These are phyloP conservation scores for Leptogaster cylindrica DNA, from an alignment of 2,888 invertebrate species.

Conservation along the genomic window DNA sequence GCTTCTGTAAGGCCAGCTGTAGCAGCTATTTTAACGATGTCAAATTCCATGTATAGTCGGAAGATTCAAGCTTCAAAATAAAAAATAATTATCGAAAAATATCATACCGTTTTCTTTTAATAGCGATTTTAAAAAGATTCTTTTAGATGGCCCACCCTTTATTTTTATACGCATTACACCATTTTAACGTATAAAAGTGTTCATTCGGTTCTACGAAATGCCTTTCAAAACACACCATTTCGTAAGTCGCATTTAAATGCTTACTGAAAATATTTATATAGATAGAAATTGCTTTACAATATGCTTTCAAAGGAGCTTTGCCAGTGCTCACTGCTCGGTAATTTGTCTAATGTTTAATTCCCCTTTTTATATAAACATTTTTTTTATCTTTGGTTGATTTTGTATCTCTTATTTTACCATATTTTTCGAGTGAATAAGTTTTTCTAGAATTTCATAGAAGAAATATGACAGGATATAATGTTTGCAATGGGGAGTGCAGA, in stretches of 20 bases:
- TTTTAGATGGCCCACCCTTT: no score
- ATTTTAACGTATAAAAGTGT: no score
- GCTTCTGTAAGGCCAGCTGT: no score
- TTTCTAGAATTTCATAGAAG: not conserved
- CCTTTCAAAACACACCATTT: no score
- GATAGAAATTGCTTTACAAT: constrained; percentile 41
- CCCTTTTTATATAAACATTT: not conserved
- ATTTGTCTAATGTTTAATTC: constrained; percentile 13
- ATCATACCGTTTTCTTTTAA: no score
- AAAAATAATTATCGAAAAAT: no score
- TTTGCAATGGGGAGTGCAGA: not conserved
- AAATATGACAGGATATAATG: not conserved
- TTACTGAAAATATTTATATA: constrained; percentile 10
- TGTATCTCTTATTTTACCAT: constrained; percentile 3
- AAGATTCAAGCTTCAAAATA: no score
- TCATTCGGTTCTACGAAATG: no score
- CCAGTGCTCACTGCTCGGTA: constrained; percentile 41
- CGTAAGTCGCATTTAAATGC: constrained; percentile 35
- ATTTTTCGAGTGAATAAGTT: constrained; percentile 6
- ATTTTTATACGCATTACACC: no score
- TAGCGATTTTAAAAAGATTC: no score
- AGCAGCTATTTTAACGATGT: no score
- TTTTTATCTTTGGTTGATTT: constrained; percentile 4
- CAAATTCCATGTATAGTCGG: no score
- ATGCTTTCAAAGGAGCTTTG: constrained; percentile 35